Percentiles rank a stretch among this genome's conserved stretches.
These are phyloP conservation scores for Eriosoma lanigerum DNA, from an alignment of 1,140 invertebrate species.

Conservation along the genomic window DNA sequence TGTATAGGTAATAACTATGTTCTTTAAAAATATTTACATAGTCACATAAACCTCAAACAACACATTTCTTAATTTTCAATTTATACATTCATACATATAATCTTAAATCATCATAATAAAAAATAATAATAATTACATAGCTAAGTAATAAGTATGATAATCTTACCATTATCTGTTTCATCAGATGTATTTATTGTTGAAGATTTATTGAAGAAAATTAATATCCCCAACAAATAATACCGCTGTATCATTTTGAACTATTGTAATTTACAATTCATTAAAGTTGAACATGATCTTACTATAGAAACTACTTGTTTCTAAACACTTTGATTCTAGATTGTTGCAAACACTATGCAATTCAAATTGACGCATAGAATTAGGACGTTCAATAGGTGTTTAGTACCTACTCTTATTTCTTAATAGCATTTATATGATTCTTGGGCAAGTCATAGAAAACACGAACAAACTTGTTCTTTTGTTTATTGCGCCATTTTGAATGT, in stretches of 20 bases:
- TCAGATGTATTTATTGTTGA: neutral
- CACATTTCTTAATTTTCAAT: neutral
- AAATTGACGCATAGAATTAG: too few species aligned
- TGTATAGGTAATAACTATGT: too few species aligned
- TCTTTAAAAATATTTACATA: too few species aligned
- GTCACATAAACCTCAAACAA: neutral
- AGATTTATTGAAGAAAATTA: conserved; percentile 19
- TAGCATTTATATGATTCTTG: too few species aligned
- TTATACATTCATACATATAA: neutral
- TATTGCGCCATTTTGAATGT: conserved; percentile 51
- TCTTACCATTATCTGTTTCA: conserved; percentile 15
- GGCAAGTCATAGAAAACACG: neutral
- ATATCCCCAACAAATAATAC: conserved; percentile 32
- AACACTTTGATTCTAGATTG: too few species aligned
- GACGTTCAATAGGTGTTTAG: too few species aligned
- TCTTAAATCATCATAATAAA: neutral
- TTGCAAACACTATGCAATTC: too few species aligned
- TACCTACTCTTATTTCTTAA: too few species aligned
- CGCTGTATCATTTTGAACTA: conserved; percentile 27
- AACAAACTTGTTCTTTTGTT: conserved; percentile 30
- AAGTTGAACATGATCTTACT: neutral
- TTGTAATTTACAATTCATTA: neutral
- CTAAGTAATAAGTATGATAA: neutral
- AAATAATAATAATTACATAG: neutral
- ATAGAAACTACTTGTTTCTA: neutral